Evolutionary conservation across 2,113 vertebrate genomes (phyloP).

Genomic region (Lonchura striata): DNA sequence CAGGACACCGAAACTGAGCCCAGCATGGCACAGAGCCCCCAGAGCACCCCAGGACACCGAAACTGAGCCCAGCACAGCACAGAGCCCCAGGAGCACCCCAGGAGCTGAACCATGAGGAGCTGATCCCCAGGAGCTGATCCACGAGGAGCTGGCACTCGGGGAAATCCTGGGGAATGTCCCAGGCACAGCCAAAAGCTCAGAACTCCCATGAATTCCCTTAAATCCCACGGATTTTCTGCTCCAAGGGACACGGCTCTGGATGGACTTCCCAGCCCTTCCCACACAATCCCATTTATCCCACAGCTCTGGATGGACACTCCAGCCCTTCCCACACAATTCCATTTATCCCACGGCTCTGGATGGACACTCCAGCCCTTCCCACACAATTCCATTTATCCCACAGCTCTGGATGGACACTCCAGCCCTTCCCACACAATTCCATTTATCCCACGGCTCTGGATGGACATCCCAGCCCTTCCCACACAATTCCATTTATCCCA

Average conservation of each 20-base stretch:
- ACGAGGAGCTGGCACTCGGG: background rate
- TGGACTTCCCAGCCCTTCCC: no score
- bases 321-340: background rate
- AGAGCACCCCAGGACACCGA: no score
- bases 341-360: no score
- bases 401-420: background rate
- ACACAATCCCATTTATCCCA: background rate
- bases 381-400: background rate
- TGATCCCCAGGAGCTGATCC: background rate
- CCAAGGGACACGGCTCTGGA: no score
- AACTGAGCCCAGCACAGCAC: rapidly evolving
- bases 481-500: background rate
- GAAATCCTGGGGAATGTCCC: background rate
- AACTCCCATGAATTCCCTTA: rapidly evolving
- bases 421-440: background rate
- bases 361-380: no score
- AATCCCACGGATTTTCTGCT: no score
- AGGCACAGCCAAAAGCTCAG: background rate
- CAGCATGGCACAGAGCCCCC: no score
- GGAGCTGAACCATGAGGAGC: background rate
- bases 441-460: no score
- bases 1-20: background rate
- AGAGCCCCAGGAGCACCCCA: background rate
- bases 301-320: background rate
- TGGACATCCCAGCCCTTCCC: no score